A percentile compares a stretch with the other conserved stretches of the same genome.
These are phyloP conservation scores for Vultur gryphus DNA, from an alignment of 2,797 vertebrate genomes.

Conservation along the genomic window DNA sequence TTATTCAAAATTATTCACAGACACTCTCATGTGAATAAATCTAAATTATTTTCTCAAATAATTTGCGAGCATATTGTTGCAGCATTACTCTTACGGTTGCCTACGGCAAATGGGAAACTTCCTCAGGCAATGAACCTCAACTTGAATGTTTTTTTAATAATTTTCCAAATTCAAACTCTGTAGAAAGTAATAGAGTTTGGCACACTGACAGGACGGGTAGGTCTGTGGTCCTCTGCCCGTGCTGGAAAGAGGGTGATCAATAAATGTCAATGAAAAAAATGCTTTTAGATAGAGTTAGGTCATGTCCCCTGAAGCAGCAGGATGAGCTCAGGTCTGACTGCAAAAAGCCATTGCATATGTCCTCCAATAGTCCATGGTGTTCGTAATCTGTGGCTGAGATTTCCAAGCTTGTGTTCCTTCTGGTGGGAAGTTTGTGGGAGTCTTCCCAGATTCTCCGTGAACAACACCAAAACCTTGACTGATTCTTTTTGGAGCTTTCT, in stretches of 20 bases:
- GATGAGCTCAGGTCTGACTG: background rate
- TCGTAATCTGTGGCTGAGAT: background rate
- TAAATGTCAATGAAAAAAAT: background rate
- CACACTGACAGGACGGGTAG: background rate
- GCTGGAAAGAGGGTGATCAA: background rate
- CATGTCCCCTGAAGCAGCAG: background rate
- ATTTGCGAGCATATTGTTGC: background rate
- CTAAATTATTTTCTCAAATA: background rate
- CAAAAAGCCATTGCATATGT: background rate
- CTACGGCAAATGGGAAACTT: background rate
- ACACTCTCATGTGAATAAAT: background rate
- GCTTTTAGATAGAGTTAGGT: background rate
- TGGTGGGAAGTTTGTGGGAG: background rate
- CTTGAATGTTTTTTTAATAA: background rate
- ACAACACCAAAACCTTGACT: background rate
- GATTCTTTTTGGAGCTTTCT: background rate
- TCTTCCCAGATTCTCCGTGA: background rate
- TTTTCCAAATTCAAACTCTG: background rate
- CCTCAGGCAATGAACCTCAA: background rate
- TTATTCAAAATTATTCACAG: slow-evolving; percentile 7
- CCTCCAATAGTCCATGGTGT: background rate
- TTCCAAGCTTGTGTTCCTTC: background rate
- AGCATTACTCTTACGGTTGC: background rate
- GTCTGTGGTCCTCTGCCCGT: background rate
- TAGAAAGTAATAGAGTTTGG: background rate